A percentile compares a stretch with the other conserved stretches of the same genome.
These are phyloP conservation scores for Sylvietta virens DNA, from an alignment of 2,113 vertebrate genomes.

Conservation along the genomic window DNA sequence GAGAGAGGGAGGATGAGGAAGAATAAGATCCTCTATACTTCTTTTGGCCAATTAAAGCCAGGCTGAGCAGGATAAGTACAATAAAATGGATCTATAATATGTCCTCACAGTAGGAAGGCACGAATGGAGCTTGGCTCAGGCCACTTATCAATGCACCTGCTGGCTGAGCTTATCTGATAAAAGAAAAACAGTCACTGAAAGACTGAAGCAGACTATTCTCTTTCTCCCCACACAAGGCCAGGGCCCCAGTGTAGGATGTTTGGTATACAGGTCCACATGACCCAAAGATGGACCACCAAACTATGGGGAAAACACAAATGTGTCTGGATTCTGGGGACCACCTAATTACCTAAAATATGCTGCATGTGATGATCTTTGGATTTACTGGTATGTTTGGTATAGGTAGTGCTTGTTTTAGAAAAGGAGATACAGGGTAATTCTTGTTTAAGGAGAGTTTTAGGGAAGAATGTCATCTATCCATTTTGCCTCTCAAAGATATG, in stretches of 20 bases:
- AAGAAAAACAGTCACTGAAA: not conserved
- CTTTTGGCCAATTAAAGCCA: not conserved
- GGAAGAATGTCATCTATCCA: not conserved
- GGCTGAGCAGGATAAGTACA: not conserved
- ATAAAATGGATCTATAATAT: not conserved
- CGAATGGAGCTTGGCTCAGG: not conserved
- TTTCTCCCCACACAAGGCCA: not conserved
- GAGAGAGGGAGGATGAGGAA: not conserved
- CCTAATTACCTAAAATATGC: not conserved
- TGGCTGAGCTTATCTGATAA: not conserved
- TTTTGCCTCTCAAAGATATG: not conserved
- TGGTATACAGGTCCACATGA: not conserved
- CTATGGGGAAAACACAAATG: not conserved
- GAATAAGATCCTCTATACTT: not conserved
- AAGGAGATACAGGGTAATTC: not conserved
- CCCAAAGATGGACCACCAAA: not conserved
- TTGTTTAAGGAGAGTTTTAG: not conserved
- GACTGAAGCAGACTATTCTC: not conserved
- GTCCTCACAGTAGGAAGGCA: not conserved
- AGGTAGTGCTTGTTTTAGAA: not conserved
- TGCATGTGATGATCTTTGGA: not conserved
- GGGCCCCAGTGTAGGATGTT: not conserved
- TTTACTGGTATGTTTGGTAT: not conserved
- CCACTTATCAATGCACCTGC: not conserved
- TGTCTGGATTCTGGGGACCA: not conserved